These are phyloP conservation scores for Andrena trimmerana DNA, from an alignment of 2,888 invertebrate genomes.

Conservation along the genomic window DNA sequence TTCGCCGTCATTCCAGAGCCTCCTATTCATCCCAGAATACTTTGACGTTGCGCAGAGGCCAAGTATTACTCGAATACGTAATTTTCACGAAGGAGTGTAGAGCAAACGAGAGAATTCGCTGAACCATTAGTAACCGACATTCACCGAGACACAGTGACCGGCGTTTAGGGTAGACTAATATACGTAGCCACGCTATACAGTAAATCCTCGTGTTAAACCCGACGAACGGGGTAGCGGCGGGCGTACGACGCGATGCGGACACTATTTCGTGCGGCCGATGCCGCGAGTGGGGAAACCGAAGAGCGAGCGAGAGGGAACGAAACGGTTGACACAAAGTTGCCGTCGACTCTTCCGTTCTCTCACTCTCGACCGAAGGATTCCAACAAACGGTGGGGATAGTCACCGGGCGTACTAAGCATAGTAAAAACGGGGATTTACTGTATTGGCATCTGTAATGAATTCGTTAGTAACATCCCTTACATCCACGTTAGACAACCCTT, in stretches of 20 bases:
- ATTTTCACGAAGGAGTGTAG: background rate
- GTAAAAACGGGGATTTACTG: too few relatives aligned
- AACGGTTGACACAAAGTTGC: too few relatives aligned
- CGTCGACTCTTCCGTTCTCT: too few relatives aligned
- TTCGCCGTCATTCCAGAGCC: conserved; percentile 32
- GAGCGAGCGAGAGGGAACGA: too few relatives aligned
- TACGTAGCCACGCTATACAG: conserved; percentile 33
- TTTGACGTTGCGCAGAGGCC: conserved; percentile 46
- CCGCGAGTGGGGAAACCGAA: too few relatives aligned
- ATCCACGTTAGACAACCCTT: conserved; percentile 15
- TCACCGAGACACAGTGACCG: conserved; percentile 13
- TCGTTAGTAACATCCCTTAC: background rate
- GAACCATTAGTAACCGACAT: conserved; percentile 13
- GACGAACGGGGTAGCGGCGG: too few relatives aligned
- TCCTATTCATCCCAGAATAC: conserved; percentile 31
- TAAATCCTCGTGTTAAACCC: too few relatives aligned
- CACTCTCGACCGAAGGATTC: too few relatives aligned
- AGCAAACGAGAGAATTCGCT: background rate
- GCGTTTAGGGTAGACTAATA: conserved; percentile 48
- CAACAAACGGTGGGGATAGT: too few relatives aligned
- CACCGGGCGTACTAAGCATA: too few relatives aligned
- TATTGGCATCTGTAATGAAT: conserved; percentile 36
- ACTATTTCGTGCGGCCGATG: too few relatives aligned
- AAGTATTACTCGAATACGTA: conserved; percentile 59
- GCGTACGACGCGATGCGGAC: too few relatives aligned